A percentile compares a stretch with the other conserved stretches of the same genome.
These are phyloP conservation scores for Umimayanthus chanpuru DNA, from an alignment of 92 coral and sea anemone species.

Conservation along the genomic window DNA sequence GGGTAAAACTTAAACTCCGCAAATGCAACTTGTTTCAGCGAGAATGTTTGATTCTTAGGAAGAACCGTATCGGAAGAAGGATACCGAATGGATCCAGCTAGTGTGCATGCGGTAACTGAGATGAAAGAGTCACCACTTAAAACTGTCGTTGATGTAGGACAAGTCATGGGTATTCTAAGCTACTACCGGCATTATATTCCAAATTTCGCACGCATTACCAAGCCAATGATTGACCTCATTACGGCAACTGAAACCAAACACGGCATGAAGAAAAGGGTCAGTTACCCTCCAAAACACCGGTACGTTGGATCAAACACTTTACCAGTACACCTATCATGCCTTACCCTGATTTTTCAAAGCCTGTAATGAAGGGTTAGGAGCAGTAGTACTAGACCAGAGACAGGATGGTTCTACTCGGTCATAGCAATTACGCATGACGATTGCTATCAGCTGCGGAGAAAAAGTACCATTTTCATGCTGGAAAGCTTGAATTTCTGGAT, in stretches of 20 bases:
- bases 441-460: conserved; percentile 35
- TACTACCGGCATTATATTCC: too few species aligned
- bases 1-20: conserved; percentile 30
- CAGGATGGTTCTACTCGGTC: conserved; percentile 38
- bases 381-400: conserved; percentile 49
- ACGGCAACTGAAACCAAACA: too few species aligned
- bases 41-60: conserved; percentile 30
- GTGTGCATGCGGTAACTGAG: conserved; percentile 17
- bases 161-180: too few species aligned
- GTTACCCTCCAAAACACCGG: too few species aligned
- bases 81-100: conserved; percentile 9
- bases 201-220: too few species aligned
- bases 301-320: too few species aligned
- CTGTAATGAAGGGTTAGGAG: conserved; percentile 56
- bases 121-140: not conserved
- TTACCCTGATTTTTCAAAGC: not conserved
- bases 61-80: conserved; percentile 28
- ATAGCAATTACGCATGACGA: conserved; percentile 54
- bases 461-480: conserved; percentile 57
- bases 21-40: conserved; percentile 28
- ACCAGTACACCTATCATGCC: too few species aligned
- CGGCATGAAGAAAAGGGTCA: too few species aligned
- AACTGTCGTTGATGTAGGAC: too few species aligned
- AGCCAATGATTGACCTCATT: too few species aligned
- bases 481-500: conserved; percentile 56